Base-by-base conservation (phyloP, 64 coral and sea anemone genomes). In the Stichodactyla helianthus region DNA sequence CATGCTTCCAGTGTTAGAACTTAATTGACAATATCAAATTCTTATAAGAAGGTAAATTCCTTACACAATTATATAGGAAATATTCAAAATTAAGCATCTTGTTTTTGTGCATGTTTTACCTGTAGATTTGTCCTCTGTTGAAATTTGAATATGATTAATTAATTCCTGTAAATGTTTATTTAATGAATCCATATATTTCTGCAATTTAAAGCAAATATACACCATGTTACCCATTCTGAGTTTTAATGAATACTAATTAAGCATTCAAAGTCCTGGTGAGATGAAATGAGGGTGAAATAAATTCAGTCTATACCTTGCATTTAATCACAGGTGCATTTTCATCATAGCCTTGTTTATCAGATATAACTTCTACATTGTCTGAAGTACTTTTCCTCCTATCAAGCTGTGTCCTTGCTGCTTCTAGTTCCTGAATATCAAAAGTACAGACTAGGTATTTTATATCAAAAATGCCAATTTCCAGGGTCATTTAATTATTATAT, bases 181-280 rank as follows among this genome's bases (percentile, higher is more conserved):
- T 28, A 96, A 88, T 77, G 88, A 82, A 7, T 93, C 88, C 67
- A 96, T 83, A 76, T 96, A 96, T 96, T 87, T 96, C 94, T 96
- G 71, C 15, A 84, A 84, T 65, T 13, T n/a, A 6, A 62, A 62
- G 13, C 12, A 62, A 1, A 62, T 20, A 18, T 17, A 62, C 14
- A 5, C 14, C 9, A 65, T 65, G 22, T 65, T 22, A 22, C 3
- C 62, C 62, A 74, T 74, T 9, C 25, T 74, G 4, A 74, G 0
- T 68, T n/a, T 68, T 23, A 58, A 9, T 58, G 55, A 44, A 44
- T 44, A 44, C 4, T 44, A 44, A 44, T 44, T 3, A 44, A 2
- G 35, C 35, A 3, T 44, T 44, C 2, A 44, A 44, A 44, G 35
- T 44, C 35, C 35, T 44, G 4, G 35, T 44, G 4, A 44, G 35